Evolutionary conservation across 2,113 vertebrate genomes (phyloP).

Genomic region (Corythoichthys haematopterus): DNA sequence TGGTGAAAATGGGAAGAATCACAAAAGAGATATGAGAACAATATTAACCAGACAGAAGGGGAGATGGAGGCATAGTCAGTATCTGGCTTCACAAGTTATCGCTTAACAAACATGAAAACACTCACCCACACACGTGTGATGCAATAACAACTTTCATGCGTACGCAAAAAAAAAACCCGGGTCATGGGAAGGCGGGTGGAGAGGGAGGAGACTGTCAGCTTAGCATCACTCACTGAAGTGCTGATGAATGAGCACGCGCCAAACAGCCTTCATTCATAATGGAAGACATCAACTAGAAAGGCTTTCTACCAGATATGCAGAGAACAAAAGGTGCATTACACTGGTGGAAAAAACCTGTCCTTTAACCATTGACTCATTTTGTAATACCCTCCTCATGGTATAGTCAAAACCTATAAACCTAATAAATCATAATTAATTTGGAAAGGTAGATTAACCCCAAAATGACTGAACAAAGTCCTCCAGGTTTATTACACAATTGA

Average conservation of each 20-base stretch:
- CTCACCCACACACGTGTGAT: slow-evolving; percentile 3
- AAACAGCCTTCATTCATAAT: slow-evolving; percentile 64
- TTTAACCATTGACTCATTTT: slow-evolving; percentile 9
- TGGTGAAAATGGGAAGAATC: background rate
- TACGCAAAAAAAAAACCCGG: slow-evolving; percentile 14
- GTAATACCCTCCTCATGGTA: slow-evolving; percentile 39
- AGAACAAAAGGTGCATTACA: background rate
- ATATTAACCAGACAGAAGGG: slow-evolving; percentile 21
- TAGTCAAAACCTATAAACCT: slow-evolving; percentile 20
- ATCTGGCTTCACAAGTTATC: slow-evolving; percentile 18
- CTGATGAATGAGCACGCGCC: slow-evolving; percentile 56
- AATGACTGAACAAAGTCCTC: slow-evolving; percentile 36
- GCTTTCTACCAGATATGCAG: slow-evolving; percentile 38
- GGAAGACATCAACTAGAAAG: slow-evolving; percentile 45
- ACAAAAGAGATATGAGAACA: background rate
- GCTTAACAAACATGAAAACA: background rate
- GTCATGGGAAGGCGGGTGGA: slow-evolving; percentile 19
- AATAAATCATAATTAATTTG: background rate
- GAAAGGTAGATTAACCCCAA: slow-evolving; percentile 17
- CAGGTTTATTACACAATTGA: slow-evolving; percentile 30
- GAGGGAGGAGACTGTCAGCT: slow-evolving; percentile 36
- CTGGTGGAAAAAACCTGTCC: background rate
- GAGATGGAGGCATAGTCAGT: slow-evolving; percentile 3
- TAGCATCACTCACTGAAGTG: slow-evolving; percentile 34
- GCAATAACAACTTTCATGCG: slow-evolving; percentile 10